A percentile compares a stretch with the other conserved stretches of the same genome.
Evolutionary conservation across 1,140 invertebrate species (phyloP).

Genomic region (Drosophila pectinifera): DNA sequence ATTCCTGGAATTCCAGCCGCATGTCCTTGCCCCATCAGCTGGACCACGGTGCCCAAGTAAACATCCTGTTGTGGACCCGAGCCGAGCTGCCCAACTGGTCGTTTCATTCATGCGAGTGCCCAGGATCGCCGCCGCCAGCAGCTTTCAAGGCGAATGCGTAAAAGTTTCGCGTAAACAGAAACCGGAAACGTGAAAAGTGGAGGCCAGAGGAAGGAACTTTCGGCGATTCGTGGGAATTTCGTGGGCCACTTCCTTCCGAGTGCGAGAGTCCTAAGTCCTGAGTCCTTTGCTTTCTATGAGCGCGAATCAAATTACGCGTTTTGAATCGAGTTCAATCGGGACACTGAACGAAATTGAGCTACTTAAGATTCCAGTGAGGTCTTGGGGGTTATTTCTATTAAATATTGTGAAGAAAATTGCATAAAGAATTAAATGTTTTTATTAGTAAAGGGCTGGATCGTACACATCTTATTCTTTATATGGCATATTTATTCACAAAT

Average conservation of each 20-base stretch:
- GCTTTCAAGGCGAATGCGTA: slow-evolving; percentile 58
- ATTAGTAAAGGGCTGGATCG: too few relatives aligned
- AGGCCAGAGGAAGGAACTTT: slow-evolving; percentile 26
- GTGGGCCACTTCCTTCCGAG: slow-evolving; percentile 67
- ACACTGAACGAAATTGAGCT: not conserved
- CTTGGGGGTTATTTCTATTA: not conserved
- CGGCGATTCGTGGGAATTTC: slow-evolving; percentile 72
- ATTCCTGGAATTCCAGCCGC: slow-evolving; percentile 59
- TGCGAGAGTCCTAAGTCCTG: slow-evolving; percentile 17
- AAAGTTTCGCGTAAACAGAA: slow-evolving; percentile 75
- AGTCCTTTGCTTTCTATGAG: slow-evolving; percentile 62
- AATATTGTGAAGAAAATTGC: too few relatives aligned
- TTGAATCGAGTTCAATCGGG: slow-evolving; percentile 23
- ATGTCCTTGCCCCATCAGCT: slow-evolving; percentile 64
- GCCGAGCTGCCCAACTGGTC: slow-evolving; percentile 38
- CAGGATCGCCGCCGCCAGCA: slow-evolving; percentile 31
- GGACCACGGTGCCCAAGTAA: slow-evolving; percentile 34
- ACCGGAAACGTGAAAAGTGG: slow-evolving; percentile 54
- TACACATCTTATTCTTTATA: too few relatives aligned
- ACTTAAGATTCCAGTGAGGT: too few relatives aligned
- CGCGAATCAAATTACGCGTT: slow-evolving; percentile 77
- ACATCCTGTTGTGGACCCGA: slow-evolving; percentile 65
- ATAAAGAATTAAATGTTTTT: too few relatives aligned
- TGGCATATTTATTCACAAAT: not conserved
- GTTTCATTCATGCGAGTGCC: slow-evolving; percentile 55